Evolutionary conservation across 2,888 invertebrate genomes (phyloP).

Genomic region (Diadromus collaris): DNA sequence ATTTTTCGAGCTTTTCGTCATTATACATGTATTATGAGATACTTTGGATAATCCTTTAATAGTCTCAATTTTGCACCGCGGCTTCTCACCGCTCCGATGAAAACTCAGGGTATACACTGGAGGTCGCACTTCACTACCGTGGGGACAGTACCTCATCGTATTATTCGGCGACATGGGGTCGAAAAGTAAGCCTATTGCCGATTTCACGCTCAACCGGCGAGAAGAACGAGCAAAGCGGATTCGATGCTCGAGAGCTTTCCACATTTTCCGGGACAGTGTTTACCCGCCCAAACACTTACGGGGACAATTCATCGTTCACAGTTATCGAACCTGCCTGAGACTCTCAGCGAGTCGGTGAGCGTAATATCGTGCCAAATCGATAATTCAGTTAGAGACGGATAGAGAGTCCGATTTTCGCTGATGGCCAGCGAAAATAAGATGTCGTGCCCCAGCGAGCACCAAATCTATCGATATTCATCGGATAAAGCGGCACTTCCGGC

Average conservation of each 20-base stretch:
- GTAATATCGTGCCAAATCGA: conserved; percentile 35
- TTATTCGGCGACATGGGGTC: conserved; percentile 40
- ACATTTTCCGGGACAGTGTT: conserved; percentile 46
- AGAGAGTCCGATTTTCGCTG: conserved; percentile 5
- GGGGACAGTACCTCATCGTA: conserved; percentile 10
- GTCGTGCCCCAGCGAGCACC: neutral
- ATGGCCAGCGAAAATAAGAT: conserved; percentile 14
- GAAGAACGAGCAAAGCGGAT: conserved; percentile 34
- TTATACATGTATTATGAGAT: conserved; percentile 7
- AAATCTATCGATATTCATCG: conserved; percentile 9
- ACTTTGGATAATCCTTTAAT: conserved; percentile 27
- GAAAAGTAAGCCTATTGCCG: conserved; percentile 34
- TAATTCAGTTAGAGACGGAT: conserved; percentile 26
- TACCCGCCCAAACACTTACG: conserved; percentile 36
- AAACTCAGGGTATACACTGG: neutral
- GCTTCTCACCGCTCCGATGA: conserved; percentile 3
- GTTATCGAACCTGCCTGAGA: conserved; percentile 34
- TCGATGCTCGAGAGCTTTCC: conserved; percentile 49
- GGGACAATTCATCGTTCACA: conserved; percentile 24
- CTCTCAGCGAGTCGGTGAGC: conserved; percentile 34
- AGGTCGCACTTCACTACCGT: neutral
- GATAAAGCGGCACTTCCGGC: neutral
- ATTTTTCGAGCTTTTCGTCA: neutral
- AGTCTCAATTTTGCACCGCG: conserved; percentile 22
- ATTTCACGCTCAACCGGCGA: conserved; percentile 34